These are phyloP conservation scores for Lymantria dispar DNA, from an alignment of 2,888 invertebrate genomes.

Conservation along the genomic window DNA sequence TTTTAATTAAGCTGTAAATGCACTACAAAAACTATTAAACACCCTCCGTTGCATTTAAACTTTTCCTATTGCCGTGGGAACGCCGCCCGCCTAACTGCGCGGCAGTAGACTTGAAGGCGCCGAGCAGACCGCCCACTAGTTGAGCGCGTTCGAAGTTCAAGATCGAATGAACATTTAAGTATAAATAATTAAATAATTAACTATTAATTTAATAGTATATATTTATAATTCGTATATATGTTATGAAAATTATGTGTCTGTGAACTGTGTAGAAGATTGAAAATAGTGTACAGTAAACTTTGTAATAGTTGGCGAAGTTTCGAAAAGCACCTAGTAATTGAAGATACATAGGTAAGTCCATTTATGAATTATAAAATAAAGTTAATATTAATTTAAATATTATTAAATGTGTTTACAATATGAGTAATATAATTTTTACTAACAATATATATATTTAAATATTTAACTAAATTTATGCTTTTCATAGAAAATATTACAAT, in stretches of 20 bases:
- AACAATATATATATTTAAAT: too few relatives aligned
- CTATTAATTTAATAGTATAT: constrained; percentile 11
- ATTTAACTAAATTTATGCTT: too few relatives aligned
- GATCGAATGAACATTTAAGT: constrained; percentile 39
- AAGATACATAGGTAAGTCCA: constrained; percentile 21
- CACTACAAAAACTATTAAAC: constrained; percentile 14
- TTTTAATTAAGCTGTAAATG: constrained; percentile 19
- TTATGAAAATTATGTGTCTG: constrained; percentile 11
- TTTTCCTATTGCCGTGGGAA: constrained; percentile 18
- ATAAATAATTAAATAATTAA: constrained; percentile 11
- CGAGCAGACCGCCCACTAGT: constrained; percentile 54
- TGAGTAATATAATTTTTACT: too few relatives aligned
- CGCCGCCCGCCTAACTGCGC: constrained; percentile 34
- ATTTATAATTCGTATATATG: background rate
- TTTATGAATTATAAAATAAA: background rate
- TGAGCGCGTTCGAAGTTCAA: constrained; percentile 49
- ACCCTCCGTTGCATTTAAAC: constrained; percentile 25
- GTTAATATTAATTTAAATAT: background rate
- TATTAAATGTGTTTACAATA: too few relatives aligned
- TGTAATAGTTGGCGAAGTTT: constrained; percentile 26
- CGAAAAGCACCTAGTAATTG: constrained; percentile 12
- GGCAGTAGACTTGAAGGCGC: constrained; percentile 58
- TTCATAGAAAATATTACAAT: too few relatives aligned
- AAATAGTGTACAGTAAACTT: constrained; percentile 15
- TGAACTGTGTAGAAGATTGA: constrained; percentile 15